Evolutionary conservation across 2,797 vertebrate species (phyloP).

Genomic region (Anguilla anguilla): DNA sequence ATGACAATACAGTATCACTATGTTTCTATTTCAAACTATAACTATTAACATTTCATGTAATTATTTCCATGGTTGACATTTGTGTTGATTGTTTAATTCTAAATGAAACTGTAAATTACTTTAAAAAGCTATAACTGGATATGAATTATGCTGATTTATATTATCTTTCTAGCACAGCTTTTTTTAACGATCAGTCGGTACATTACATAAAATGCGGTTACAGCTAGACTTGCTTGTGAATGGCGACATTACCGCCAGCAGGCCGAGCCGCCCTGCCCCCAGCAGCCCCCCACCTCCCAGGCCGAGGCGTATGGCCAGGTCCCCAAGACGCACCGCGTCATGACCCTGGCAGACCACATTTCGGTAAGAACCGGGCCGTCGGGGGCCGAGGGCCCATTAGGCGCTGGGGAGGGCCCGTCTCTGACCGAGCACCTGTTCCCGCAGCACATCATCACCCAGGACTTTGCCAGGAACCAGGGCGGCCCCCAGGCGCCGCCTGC

Average conservation of each 20-base stretch:
- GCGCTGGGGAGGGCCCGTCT: background rate
- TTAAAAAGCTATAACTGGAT: background rate
- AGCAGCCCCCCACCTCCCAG: constrained; percentile 76
- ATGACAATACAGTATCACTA: background rate
- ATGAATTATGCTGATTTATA: background rate
- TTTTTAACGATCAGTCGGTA: background rate
- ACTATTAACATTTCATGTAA: background rate
- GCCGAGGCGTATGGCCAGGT: constrained; percentile 80
- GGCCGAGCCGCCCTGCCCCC: constrained; percentile 79
- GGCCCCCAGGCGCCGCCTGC: constrained; percentile 74
- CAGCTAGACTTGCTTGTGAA: background rate
- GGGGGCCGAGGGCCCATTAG: background rate
- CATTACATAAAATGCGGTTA: background rate
- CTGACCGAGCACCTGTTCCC: background rate
- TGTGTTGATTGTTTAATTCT: background rate
- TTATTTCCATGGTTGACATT: background rate
- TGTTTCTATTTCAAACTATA: background rate
- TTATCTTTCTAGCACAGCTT: background rate
- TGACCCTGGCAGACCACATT: constrained; percentile 98
- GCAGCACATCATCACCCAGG: constrained; percentile 98
- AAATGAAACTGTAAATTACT: background rate
- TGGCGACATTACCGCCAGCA: constrained; percentile 69
- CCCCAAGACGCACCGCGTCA: constrained; percentile 89
- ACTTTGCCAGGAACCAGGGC: constrained; percentile 95
- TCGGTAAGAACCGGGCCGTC: constrained; percentile 75